Evolutionary conservation across 2,797 vertebrate species (phyloP).

Genomic region (Falco berigora): DNA sequence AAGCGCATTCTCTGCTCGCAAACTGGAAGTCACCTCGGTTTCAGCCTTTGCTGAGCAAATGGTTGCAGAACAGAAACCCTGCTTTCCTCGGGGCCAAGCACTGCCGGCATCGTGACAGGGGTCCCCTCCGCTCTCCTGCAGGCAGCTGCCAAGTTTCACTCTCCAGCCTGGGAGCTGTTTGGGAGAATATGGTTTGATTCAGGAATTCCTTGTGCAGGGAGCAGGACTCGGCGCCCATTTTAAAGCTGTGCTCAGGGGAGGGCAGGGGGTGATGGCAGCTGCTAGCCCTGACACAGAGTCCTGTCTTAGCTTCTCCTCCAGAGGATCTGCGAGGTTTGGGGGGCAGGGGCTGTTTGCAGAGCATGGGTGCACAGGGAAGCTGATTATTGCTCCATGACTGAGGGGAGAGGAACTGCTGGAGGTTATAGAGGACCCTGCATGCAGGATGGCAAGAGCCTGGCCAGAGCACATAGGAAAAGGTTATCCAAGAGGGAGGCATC

Average conservation of each 20-base stretch:
- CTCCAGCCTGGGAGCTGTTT: conserved; percentile 28
- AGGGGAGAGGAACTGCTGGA: not conserved
- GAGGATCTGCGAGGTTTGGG: not conserved
- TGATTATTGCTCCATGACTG: not conserved
- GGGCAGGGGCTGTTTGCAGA: not conserved
- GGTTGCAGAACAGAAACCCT: conserved; percentile 12
- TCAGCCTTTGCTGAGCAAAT: not conserved
- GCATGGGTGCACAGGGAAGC: not conserved
- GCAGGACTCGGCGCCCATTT: not conserved
- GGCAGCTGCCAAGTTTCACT: conserved; percentile 49
- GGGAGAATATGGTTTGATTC: conserved; percentile 20
- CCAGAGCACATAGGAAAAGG: not conserved
- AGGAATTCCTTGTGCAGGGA: not conserved
- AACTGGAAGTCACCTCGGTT: conserved; percentile 24
- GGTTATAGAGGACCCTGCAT: not conserved
- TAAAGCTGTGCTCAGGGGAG: not conserved
- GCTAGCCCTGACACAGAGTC: not conserved
- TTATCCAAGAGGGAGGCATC: not conserved
- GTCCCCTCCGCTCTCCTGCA: not conserved
- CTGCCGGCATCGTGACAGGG: not conserved
- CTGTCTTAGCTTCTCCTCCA: not conserved
- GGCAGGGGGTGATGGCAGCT: not conserved
- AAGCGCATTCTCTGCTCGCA: not conserved
- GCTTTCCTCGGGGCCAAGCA: fast-evolving
- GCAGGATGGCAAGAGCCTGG: not conserved